Evolutionary conservation across 2,888 invertebrate species (phyloP).

Genomic region (Plemyria rubiginata): DNA sequence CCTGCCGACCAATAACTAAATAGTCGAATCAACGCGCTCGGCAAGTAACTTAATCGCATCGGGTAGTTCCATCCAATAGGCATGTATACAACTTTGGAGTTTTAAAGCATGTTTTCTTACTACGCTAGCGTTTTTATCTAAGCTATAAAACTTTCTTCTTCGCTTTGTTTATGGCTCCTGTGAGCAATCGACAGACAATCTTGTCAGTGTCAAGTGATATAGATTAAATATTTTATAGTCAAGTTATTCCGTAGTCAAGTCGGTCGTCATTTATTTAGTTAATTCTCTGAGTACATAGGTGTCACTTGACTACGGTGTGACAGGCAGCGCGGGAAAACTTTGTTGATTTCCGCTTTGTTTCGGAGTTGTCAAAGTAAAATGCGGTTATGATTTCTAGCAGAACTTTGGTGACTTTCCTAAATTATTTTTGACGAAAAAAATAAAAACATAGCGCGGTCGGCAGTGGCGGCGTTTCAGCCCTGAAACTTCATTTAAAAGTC

Average conservation of each 20-base stretch:
- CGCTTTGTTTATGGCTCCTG: too few relatives aligned
- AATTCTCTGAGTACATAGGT: too few relatives aligned
- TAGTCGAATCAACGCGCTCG: neutral
- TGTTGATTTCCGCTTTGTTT: conserved; percentile 14
- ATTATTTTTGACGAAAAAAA: conserved; percentile 5
- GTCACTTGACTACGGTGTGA: neutral
- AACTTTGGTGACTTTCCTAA: conserved; percentile 3
- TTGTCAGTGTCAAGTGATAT: too few relatives aligned
- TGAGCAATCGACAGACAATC: too few relatives aligned
- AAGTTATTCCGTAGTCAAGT: too few relatives aligned
- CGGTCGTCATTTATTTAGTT: too few relatives aligned
- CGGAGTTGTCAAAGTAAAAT: conserved; percentile 7
- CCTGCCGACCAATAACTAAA: conserved; percentile 8
- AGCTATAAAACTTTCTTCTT: neutral
- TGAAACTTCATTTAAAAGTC: conserved; percentile 1
- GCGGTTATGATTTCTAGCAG: conserved; percentile 4
- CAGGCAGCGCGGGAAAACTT: conserved; percentile 14
- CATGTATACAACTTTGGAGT: neutral
- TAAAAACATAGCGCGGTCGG: neutral
- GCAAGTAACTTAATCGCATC: neutral
- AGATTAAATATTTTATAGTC: too few relatives aligned
- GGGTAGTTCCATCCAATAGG: neutral
- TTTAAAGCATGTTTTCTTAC: too few relatives aligned
- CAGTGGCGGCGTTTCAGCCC: neutral
- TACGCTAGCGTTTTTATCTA: too few relatives aligned